Conservation (phyloP, 2,113 vertebrate species). For the Prunella himalayana region DNA sequence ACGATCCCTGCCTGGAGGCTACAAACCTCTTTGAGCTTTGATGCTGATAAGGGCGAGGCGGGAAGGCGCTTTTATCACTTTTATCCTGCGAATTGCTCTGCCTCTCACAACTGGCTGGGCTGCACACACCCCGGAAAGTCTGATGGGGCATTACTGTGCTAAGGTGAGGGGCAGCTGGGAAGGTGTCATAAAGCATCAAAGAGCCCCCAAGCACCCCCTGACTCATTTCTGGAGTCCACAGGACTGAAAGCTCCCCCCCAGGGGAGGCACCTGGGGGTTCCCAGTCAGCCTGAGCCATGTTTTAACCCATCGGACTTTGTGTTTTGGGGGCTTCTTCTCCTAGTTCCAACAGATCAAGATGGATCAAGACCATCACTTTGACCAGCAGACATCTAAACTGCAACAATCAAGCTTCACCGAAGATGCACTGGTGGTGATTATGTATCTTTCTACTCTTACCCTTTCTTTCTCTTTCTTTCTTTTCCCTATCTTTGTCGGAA, state of each 20-base stretch:
- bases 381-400: background rate
- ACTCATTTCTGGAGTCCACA: background rate
- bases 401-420: rapidly evolving
- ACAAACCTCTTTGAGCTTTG: background rate
- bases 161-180: background rate
- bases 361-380: background rate
- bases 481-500: too few species aligned
- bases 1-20: rapidly evolving
- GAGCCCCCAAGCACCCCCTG: too few species aligned
- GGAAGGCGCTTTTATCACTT: background rate
- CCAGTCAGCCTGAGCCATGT: background rate
- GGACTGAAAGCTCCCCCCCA: background rate
- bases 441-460: background rate
- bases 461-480: background rate
- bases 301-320: rapidly evolving
- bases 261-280: background rate
- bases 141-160: too few species aligned
- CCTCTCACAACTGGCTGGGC: rapidly evolving
- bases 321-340: background rate
- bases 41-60: rapidly evolving
- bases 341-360: background rate
- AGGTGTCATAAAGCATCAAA: background rate
- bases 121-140: background rate
- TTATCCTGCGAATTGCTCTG: background rate
- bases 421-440: too few species aligned